Conservation (phyloP, 2,797 vertebrate genomes). For the Melanotaenia boesemani region DNA sequence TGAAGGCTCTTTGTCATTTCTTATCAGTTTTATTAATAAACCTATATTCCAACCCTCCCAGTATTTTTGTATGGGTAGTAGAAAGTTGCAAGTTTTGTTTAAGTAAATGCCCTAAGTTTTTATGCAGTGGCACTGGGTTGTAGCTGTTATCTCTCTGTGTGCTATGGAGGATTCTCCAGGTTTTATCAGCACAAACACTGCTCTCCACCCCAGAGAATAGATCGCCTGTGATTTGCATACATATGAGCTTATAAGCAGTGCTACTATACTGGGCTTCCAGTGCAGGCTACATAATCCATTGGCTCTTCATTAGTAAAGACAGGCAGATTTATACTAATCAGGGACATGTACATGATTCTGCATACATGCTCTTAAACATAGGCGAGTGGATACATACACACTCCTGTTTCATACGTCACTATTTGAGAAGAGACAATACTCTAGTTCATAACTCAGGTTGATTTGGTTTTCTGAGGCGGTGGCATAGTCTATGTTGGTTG, state of each 20-base stretch:
- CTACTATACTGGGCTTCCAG: conserved; percentile 35
- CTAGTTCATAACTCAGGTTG: conserved; percentile 63
- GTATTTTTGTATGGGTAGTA: conserved; percentile 20
- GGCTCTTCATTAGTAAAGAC: conserved; percentile 44
- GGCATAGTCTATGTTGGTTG: conserved; percentile 45
- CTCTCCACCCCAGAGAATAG: conserved; percentile 50
- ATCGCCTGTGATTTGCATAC: conserved; percentile 71
- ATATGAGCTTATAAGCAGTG: conserved; percentile 60
- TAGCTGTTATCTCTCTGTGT: conserved; percentile 45
- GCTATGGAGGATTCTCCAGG: conserved; percentile 48
- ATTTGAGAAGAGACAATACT: conserved; percentile 31
- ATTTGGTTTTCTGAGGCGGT: conserved; percentile 60
- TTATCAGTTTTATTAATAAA: not conserved
- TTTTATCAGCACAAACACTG: conserved; percentile 63
- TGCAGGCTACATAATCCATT: conserved; percentile 33
- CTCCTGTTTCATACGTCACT: conserved; percentile 8
- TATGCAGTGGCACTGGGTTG: conserved; percentile 40
- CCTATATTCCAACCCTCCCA: not conserved
- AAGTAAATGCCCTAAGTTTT: conserved; percentile 34
- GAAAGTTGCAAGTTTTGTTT: conserved; percentile 25
- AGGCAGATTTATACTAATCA: conserved; percentile 23
- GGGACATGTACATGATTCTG: conserved; percentile 8
- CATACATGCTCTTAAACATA: conserved; percentile 1
- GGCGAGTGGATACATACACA: conserved; percentile 3
- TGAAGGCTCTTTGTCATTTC: not conserved